Evolutionary conservation across 2,888 invertebrate species (phyloP).

Genomic region (Drosophila barbarae): DNA sequence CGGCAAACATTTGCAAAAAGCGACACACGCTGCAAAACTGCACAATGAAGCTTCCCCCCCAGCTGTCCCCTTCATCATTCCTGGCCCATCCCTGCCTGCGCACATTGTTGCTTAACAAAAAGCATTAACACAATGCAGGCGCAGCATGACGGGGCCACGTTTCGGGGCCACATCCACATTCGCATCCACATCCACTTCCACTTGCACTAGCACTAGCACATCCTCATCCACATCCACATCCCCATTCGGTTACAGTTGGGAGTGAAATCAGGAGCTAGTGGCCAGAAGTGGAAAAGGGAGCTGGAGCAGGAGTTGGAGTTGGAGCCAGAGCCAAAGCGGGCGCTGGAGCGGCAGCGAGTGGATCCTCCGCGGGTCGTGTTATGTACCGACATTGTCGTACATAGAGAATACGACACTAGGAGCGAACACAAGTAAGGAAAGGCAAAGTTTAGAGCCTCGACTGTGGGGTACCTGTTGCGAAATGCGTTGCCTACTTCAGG

Average conservation of each 20-base stretch:
- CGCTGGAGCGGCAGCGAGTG: conserved; percentile 21
- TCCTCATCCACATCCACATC: conserved; percentile 6
- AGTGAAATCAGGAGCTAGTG: conserved; percentile 34
- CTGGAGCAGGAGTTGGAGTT: conserved; percentile 8
- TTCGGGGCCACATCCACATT: conserved; percentile 41
- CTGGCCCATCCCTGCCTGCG: conserved; percentile 18
- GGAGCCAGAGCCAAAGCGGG: conserved; percentile 11
- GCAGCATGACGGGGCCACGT: conserved; percentile 68
- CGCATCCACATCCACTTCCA: conserved; percentile 14
- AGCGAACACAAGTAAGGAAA: conserved; percentile 7
- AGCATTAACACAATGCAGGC: conserved; percentile 76
- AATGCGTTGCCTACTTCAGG: background rate
- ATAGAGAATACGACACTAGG: conserved; percentile 41
- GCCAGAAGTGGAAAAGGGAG: conserved; percentile 22
- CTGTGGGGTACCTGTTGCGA: conserved; percentile 10
- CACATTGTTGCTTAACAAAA: conserved; percentile 67
- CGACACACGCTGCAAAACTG: conserved; percentile 72
- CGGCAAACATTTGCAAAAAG: conserved; percentile 68
- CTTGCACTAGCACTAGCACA: conserved; percentile 9
- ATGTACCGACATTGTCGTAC: conserved; percentile 73
- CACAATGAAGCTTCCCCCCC: conserved; percentile 56
- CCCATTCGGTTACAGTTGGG: conserved; percentile 20
- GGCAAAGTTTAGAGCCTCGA: conserved; percentile 6
- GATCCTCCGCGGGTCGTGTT: conserved; percentile 66
- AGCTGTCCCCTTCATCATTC: background rate